Conservation (phyloP, 2,113 vertebrate species). For the Laterallus jamaicensis region DNA sequence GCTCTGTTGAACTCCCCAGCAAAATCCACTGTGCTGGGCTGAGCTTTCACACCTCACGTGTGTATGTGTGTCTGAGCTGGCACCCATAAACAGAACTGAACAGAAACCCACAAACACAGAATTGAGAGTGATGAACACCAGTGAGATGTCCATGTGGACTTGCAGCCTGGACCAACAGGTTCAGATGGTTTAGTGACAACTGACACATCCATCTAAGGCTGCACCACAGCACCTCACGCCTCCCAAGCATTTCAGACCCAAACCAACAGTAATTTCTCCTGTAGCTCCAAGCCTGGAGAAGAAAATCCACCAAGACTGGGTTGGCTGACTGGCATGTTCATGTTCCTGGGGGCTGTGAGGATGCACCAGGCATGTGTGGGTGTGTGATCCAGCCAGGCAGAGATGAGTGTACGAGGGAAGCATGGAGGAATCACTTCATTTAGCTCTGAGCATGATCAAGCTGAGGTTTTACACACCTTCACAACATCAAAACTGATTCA, state of each 20-base stretch:
- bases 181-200: background rate
- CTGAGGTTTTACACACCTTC: background rate
- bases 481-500: background rate
- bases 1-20: background rate
- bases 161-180: background rate
- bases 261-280: background rate
- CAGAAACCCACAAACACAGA: background rate
- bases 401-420: background rate
- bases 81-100: background rate
- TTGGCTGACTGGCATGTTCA: background rate
- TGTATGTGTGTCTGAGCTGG: background rate
- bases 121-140: accelerated
- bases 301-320: accelerated
- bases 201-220: accelerated
- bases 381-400: accelerated
- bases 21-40: accelerated
- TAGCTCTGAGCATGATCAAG: background rate
- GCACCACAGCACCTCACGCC: background rate
- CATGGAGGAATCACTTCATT: background rate
- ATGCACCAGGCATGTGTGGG: accelerated
- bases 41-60: accelerated
- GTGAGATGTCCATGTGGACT: accelerated
- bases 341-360: background rate
- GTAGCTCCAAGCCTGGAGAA: background rate
- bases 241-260: background rate